A percentile compares a stretch with the other conserved stretches of the same genome.
Evolutionary conservation across 2,797 vertebrate species (phyloP).

Genomic region (Sebastes variabilis): DNA sequence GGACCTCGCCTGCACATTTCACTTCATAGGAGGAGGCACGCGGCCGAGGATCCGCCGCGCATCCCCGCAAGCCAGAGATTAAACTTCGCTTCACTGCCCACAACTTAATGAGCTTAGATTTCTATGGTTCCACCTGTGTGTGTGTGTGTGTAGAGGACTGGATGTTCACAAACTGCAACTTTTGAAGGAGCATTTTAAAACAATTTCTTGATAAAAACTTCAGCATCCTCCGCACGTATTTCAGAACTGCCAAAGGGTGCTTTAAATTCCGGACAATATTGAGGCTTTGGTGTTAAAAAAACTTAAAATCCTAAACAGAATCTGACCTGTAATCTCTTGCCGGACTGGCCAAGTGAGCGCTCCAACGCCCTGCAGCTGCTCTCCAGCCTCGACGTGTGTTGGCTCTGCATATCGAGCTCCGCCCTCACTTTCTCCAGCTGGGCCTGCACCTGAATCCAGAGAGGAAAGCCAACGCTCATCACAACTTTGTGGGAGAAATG

Average conservation of each 20-base stretch:
- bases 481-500: neutral
- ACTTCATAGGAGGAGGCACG: constrained; percentile 26
- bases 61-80: constrained; percentile 58
- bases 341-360: constrained; percentile 90
- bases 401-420: constrained; percentile 90
- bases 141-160: neutral
- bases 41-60: constrained; percentile 32
- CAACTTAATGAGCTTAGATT: constrained; percentile 60
- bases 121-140: constrained; percentile 44
- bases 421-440: constrained; percentile 88
- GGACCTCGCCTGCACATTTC: constrained; percentile 36
- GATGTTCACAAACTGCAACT: neutral
- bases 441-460: constrained; percentile 71
- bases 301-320: neutral
- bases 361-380: constrained; percentile 92
- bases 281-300: neutral
- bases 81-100: constrained; percentile 54
- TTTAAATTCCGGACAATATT: neutral
- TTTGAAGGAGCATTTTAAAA: constrained; percentile 21
- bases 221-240: neutral
- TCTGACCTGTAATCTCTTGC: constrained; percentile 89
- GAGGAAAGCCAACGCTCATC: neutral
- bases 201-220: neutral
- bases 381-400: constrained; percentile 89
- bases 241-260: neutral